Conservation (phyloP, 2,113 vertebrate genomes). For the Alaudala cheleensis region DNA sequence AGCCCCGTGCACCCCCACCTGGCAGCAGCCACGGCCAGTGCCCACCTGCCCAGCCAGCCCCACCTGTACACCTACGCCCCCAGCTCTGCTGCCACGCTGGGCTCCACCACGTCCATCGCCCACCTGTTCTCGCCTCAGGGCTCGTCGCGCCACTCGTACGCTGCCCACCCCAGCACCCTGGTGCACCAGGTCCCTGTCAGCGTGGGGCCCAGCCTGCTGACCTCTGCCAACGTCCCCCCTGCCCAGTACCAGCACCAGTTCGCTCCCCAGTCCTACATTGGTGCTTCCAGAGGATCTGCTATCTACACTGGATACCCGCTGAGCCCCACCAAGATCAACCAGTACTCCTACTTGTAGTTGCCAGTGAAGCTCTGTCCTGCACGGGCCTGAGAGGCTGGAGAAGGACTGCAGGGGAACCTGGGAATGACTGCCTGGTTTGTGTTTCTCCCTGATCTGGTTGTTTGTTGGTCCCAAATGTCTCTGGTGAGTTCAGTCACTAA, state of each 20-base stretch:
- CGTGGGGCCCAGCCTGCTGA: conserved; percentile 80
- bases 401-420: conserved; percentile 57
- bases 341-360: conserved; percentile 91
- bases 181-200: conserved; percentile 91
- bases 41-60: conserved; percentile 82
- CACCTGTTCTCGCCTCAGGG: conserved; percentile 86
- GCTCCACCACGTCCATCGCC: conserved; percentile 92
- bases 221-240: conserved; percentile 79
- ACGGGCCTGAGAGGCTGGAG: conserved; percentile 30
- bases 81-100: conserved; percentile 86
- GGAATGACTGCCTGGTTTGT: conserved; percentile 68
- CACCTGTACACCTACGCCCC: conserved; percentile 93
- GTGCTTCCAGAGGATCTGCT: conserved; percentile 81
- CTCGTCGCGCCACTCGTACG: conserved; percentile 80
- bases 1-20: conserved; percentile 85
- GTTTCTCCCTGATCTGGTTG: conserved; percentile 68
- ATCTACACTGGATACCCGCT: conserved; percentile 85
- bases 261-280: conserved; percentile 82
- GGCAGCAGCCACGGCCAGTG: conserved; percentile 80
- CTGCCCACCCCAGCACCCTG: conserved; percentile 84
- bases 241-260: conserved; percentile 88
- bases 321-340: conserved; percentile 91
- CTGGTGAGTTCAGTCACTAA: conserved; percentile 57
- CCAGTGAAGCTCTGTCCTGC: conserved; percentile 25
- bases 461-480: conserved; percentile 61